Conservation (phyloP, 2,797 vertebrate genomes). For the Coilia nasus region DNA sequence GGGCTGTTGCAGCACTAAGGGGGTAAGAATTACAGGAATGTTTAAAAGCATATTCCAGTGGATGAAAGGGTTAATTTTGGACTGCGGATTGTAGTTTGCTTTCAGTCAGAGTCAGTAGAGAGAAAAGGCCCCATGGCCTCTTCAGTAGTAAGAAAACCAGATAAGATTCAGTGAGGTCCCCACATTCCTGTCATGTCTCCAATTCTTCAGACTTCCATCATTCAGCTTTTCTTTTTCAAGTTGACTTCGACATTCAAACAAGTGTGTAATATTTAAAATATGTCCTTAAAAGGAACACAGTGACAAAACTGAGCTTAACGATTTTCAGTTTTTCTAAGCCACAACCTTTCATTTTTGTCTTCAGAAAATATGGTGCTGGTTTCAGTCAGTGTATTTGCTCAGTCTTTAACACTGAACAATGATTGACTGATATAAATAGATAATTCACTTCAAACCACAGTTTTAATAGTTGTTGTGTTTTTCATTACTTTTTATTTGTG, state of each 20-base stretch:
- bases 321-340: no score
- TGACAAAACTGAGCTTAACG: not conserved
- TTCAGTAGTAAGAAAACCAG: not conserved
- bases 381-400: not conserved
- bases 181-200: not conserved
- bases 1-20: constrained; percentile 59
- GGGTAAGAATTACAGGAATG: constrained; percentile 44
- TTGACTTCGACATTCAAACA: not conserved
- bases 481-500: no score
- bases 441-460: no score
- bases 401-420: not conserved
- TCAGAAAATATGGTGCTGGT: not conserved
- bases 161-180: not conserved
- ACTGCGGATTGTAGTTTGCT: not conserved
- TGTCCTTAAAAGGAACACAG: not conserved
- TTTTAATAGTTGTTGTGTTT: no score
- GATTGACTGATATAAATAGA: no score
- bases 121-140: not conserved
- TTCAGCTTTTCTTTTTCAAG: not conserved
- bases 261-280: not conserved
- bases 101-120: not conserved
- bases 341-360: not conserved
- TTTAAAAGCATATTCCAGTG: not conserved
- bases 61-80: not conserved
- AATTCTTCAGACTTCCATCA: not conserved